Percentiles rank a stretch among this genome's conserved stretches.
Evolutionary conservation across 2,113 vertebrate genomes (phyloP).

Genomic region (Silurus meridionalis): DNA sequence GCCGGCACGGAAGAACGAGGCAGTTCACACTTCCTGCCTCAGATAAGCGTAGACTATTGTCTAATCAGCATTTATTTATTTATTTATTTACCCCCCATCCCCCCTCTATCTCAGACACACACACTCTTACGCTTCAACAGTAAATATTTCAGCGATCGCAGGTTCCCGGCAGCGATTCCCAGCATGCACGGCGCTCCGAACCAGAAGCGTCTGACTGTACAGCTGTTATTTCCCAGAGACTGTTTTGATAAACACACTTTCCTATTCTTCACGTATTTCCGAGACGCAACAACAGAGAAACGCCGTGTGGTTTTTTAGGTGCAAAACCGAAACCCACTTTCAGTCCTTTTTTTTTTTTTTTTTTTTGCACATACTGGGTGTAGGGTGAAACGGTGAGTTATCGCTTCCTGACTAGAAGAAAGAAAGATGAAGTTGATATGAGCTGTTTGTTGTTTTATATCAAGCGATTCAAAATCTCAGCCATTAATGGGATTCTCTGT

Average conservation of each 20-base stretch:
- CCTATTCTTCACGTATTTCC: slow-evolving; percentile 10
- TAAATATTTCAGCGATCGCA: background rate
- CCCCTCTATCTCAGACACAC: background rate
- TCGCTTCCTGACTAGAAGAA: slow-evolving; percentile 39
- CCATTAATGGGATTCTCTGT: background rate
- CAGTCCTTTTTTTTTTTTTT: slow-evolving; percentile 25
- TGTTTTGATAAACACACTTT: slow-evolving; percentile 20
- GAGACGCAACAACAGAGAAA: slow-evolving; percentile 17
- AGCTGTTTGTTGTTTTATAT: slow-evolving; percentile 8
- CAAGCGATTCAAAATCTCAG: background rate
- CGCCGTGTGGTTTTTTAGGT: slow-evolving; percentile 37
- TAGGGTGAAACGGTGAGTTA: slow-evolving; percentile 26
- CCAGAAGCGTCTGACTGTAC: slow-evolving; percentile 10
- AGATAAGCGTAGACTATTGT: background rate
- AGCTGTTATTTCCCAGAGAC: slow-evolving; percentile 34
- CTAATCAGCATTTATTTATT: background rate
- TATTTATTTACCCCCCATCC: background rate
- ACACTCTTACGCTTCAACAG: background rate
- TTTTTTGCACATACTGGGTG: slow-evolving; percentile 8
- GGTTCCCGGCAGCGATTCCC: slow-evolving; percentile 14
- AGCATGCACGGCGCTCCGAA: slow-evolving; percentile 21
- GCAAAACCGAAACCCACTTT: slow-evolving; percentile 34
- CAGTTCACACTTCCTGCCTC: background rate
- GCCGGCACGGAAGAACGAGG: slow-evolving; percentile 1
- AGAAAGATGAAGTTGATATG: background rate